Base-by-base conservation (phyloP, 2,888 invertebrate genomes). In the Caenorhabditis panamensis region DNA sequence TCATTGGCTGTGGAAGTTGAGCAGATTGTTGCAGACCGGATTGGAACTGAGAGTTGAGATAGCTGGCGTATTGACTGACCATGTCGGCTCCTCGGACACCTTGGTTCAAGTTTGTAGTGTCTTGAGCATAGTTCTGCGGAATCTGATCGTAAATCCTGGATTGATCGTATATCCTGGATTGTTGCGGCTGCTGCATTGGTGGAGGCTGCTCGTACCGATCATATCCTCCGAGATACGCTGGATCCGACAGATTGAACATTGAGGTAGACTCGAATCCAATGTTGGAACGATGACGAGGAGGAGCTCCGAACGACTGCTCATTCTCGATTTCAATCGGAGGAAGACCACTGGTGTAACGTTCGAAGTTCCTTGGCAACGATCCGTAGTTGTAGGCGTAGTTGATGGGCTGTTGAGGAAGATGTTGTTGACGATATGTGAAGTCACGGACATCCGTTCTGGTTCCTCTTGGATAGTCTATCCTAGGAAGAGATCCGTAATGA, bases 31-130 rank as follows among this genome's bases (percentile, higher is more conserved):
- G 71, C 1, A 82, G 61, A 36, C 82, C 82, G 28, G 79, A 66
- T 67, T 82, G 82, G 82, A 90, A 90, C 71, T 91, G 89, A 11
- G 84, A 82, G 62, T 89, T 89, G 61, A 91, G 83, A 71, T 89
- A 91, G 78, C 84, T 90, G 24, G 91, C 91, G 78, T 91, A 91
- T n/a, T 91, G 88, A 24, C 89, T 88, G 63, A 91, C 64, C 81
- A 90, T 82, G 28, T 82, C 82, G 26, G 66, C 36, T 49, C 66
- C 47, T 20, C 66, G 61, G 9, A 53, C 37, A 28, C 61, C 51
- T 41, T 37, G 47, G 54, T 44, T 75, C 75, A 69, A 26, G 44
- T 73, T 79, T 4, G 73, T 79, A 16, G 79, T 79, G 51, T 79
- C 79, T 36, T 67, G 56, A 26, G 79, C 67, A 51, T 75, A 75